These are phyloP conservation scores for Pseudomyrmex sp. DNA, from an alignment of 1,140 invertebrate species.

Conservation along the genomic window DNA sequence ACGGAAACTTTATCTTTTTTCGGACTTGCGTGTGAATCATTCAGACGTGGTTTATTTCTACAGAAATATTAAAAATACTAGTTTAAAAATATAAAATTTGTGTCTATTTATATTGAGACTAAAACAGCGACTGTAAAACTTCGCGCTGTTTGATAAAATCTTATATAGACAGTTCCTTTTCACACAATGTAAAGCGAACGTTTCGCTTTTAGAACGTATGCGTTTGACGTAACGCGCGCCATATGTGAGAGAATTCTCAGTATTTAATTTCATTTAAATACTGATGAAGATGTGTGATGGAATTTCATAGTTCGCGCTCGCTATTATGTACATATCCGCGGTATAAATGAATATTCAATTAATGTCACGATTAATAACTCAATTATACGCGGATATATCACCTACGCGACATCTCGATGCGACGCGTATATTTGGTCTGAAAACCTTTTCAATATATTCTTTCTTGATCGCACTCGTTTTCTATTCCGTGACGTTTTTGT, in stretches of 20 bases:
- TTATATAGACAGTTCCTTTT: too few relatives aligned
- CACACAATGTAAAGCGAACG: too few relatives aligned
- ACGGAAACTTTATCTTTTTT: not conserved
- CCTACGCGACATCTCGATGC: not conserved
- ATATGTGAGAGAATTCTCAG: not conserved
- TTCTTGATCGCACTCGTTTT: not conserved
- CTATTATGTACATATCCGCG: not conserved
- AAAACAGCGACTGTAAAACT: too few relatives aligned
- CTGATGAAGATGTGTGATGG: not conserved
- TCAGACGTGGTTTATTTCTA: too few relatives aligned
- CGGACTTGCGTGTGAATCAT: too few relatives aligned
- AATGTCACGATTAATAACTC: constrained; percentile 2
- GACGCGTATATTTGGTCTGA: not conserved
- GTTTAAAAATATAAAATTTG: too few relatives aligned
- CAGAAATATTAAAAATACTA: too few relatives aligned
- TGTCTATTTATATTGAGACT: too few relatives aligned
- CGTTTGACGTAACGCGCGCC: too few relatives aligned
- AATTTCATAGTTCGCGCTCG: not conserved
- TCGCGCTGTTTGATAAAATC: too few relatives aligned
- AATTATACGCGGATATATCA: constrained; percentile 14
- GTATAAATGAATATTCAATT: constrained; percentile 40
- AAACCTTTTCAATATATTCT: constrained; percentile 18
- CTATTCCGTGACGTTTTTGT: constrained; percentile 4
- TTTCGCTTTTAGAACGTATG: too few relatives aligned
- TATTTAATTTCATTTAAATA: not conserved